Base-by-base conservation (phyloP, 2,113 vertebrate genomes). In the Gnathonemus echidnorhynchus region DNA sequence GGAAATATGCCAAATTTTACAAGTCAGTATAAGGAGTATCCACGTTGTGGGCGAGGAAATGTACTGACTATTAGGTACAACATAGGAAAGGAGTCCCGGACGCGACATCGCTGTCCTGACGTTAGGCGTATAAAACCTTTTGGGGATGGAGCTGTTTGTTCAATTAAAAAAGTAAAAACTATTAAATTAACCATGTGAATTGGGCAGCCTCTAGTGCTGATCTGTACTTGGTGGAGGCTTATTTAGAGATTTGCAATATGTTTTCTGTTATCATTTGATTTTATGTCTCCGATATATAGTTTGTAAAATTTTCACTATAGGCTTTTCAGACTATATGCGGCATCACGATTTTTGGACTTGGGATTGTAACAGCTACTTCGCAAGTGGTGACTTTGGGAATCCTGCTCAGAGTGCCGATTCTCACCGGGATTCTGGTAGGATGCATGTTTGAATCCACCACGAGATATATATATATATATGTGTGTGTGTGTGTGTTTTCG, bases 321-420 rank as follows among this genome's bases (percentile, higher is more conserved):
- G 92, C 92, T 89, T 45, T 95, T 90, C 96, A 95, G 93, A 70
- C 94, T 9, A 17, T 91, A 87, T 93, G 93, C 1, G 95, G 95
- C 6, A 4, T 96, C 84, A 19, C 95, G 88, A 95, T 93, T 24
- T 42, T 96, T 0, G 94, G 91, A 53, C 45, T 96, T 7, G 95
- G 95, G 24, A 42, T 96, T 21, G 1, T 95, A 19, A 94, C 94
- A 5, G 48, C 35, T 2, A 93, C 91, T 17, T 83, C 88, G 0
- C 90, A 92, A 35, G 0, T 46, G 0, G 93, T 95, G 0, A 0
- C 0, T 0, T 35, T 95, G 1, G 88, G 93, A 84, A 91, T 88
- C n/a, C 2, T 95, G 90, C 94, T 96, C 91, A 94, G 96, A 93
- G 91, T 96, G 15, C 92, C 95, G 19, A 92, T 93, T 11, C 0